Conservation (phyloP, 2,888 invertebrate species). For the Teinopalpus imperialis region DNA sequence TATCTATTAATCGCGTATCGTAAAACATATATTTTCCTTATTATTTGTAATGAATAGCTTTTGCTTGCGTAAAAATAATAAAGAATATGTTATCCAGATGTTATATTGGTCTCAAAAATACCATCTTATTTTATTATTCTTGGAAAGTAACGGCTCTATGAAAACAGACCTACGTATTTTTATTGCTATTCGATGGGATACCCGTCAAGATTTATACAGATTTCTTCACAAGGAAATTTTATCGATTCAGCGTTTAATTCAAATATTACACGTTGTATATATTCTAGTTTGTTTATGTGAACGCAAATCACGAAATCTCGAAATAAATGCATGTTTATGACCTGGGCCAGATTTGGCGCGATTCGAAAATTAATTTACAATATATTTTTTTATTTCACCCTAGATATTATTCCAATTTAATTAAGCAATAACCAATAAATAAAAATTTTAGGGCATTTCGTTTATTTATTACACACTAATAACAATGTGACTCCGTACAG, state of each 20-base stretch:
- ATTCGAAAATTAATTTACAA: background rate
- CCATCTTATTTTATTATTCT: slow-evolving; percentile 22
- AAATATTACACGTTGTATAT: background rate
- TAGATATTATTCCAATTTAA: no score
- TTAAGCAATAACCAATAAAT: no score
- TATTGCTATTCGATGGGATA: slow-evolving; percentile 16
- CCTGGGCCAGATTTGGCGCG: background rate
- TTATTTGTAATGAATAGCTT: background rate
- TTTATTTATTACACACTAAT: no score
- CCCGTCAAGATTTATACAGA: slow-evolving; percentile 4
- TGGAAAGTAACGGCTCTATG: slow-evolving; percentile 20
- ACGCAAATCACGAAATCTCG: background rate
- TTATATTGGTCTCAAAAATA: slow-evolving; percentile 15
- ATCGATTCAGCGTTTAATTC: slow-evolving; percentile 10
- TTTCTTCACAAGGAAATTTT: slow-evolving; percentile 9
- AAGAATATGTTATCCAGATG: slow-evolving; percentile 13
- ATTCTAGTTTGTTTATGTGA: slow-evolving; percentile 1
- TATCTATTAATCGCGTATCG: background rate
- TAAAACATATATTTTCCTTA: slow-evolving; percentile 1
- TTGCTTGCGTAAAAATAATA: slow-evolving; percentile 1
- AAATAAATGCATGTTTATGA: background rate
- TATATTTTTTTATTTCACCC: no score
- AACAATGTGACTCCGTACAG: no score
- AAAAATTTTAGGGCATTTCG: no score
- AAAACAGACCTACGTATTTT: slow-evolving; percentile 21